Conservation (phyloP, 2,888 invertebrate species). For the Coenonympha arcania region DNA sequence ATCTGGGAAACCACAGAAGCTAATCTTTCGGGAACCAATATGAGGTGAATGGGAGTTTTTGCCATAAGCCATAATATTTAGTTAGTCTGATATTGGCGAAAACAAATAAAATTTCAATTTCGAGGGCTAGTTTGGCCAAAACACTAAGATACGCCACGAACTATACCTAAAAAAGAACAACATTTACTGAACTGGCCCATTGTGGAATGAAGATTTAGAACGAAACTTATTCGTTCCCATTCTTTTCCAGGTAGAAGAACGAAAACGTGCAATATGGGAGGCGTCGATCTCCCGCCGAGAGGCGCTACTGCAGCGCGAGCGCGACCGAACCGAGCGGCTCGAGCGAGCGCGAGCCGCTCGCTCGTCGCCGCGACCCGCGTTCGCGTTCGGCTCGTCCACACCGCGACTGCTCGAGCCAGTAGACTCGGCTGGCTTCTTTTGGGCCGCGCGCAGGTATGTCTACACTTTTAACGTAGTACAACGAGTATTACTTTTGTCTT, state of each 20-base stretch:
- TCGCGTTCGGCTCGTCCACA: constrained; percentile 94
- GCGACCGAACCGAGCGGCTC: constrained; percentile 86
- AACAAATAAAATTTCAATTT: too few species aligned
- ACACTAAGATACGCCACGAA: too few species aligned
- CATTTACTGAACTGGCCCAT: too few species aligned
- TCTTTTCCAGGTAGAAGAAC: constrained; percentile 82
- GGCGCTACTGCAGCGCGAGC: constrained; percentile 88
- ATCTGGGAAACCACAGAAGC: too few species aligned
- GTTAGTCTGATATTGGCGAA: too few species aligned
- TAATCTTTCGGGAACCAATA: too few species aligned
- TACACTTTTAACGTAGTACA: neutral
- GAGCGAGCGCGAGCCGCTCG: constrained; percentile 86
- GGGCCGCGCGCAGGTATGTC: constrained; percentile 84
- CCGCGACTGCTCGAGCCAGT: constrained; percentile 89
- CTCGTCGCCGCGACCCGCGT: constrained; percentile 76
- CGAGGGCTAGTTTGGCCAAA: too few species aligned
- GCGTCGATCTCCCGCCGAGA: constrained; percentile 90
- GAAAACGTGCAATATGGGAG: constrained; percentile 90
- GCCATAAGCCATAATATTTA: too few species aligned
- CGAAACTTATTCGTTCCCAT: neutral
- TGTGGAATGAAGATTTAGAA: neutral
- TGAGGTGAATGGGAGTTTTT: too few species aligned
- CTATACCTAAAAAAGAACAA: too few species aligned
- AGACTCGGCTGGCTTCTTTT: constrained; percentile 85
- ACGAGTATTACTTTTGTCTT: neutral